Evolutionary conservation across 2,113 vertebrate species (phyloP), one percentile per base, ranked within the genome.

Genomic region (Aviceda subcristata): DNA sequence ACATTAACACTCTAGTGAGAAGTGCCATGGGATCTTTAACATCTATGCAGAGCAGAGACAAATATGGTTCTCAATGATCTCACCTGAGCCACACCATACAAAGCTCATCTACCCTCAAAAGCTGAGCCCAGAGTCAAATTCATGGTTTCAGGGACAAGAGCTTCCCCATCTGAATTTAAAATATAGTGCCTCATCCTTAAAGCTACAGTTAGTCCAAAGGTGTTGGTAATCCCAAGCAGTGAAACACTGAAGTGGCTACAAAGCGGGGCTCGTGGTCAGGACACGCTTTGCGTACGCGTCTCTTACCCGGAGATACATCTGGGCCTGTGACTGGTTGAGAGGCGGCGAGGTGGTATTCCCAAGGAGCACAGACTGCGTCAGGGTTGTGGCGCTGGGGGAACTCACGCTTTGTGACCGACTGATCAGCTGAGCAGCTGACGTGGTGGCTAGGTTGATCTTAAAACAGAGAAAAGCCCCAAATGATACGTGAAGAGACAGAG

Each of bases 251-350:
- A 53, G 39, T 8, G 46, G 39, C 26, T 38, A 57, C 12, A 46
- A 48, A 86, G 57, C 6, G 13, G 9, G 29, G 39, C 63, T 43
- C 24, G 2, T 2, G 15, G 50, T 38, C 60, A 71, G 84, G 79
- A 34, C 34, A 59, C 4, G 15, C 15, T 60, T 30, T 26, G 69
- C 8, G 0, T 32, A 43, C 24, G 16, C 51, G 6, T 92, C 97
- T 96, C 98, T 98, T 98, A 99, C 99, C 98, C 99, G 98, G 50
- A 99, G 98, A 94, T 99, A 99, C 99, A 99, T 99, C 98, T 99
- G 99, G 43, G 99, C 99, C 95, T 99, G 99, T 12, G 98, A 98
- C 91, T 98, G 98, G 97, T 98, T 98, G 90, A 98, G 98, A 23
- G 98, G 98, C 0, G 98, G 98, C 62, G 99, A 96, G 96, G 98